Percentiles rank a stretch among this genome's conserved stretches.
Conservation (phyloP, 2,888 invertebrate species). For the Amiota minor region DNA sequence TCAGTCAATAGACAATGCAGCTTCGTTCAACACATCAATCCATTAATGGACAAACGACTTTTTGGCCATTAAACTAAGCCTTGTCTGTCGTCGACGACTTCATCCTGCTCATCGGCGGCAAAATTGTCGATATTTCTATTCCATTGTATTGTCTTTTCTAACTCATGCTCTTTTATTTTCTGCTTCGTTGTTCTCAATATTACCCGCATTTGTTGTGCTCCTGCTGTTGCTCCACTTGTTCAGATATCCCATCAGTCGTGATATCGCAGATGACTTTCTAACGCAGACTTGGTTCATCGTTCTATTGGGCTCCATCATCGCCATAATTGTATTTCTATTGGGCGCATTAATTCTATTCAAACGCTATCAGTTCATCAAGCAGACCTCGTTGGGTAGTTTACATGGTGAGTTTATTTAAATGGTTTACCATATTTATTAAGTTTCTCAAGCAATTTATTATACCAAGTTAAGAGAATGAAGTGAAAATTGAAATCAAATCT, state of each 20-base stretch:
- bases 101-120: conserved; percentile 11
- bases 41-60: conserved; percentile 65
- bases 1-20: conserved; percentile 23
- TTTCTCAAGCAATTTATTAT: no score
- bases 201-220: neutral
- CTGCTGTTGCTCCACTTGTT: conserved; percentile 44
- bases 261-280: conserved; percentile 81
- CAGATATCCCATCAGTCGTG: conserved; percentile 75
- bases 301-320: conserved; percentile 87
- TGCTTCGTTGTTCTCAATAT: neutral
- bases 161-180: conserved; percentile 27
- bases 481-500: no score
- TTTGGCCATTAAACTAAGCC: conserved; percentile 45
- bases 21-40: conserved; percentile 56
- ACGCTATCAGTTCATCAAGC: conserved; percentile 81
- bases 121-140: conserved; percentile 28
- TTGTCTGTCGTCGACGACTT: conserved; percentile 21
- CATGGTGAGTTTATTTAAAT: conserved; percentile 70
- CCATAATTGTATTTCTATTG: conserved; percentile 87
- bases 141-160: conserved; percentile 32
- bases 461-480: no score
- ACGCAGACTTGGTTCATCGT: conserved; percentile 94
- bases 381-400: conserved; percentile 79
- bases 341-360: conserved; percentile 86
- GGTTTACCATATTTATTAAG: neutral